Base-by-base conservation (phyloP, 2,888 invertebrate species). In the Sepiola atlantica region DNA sequence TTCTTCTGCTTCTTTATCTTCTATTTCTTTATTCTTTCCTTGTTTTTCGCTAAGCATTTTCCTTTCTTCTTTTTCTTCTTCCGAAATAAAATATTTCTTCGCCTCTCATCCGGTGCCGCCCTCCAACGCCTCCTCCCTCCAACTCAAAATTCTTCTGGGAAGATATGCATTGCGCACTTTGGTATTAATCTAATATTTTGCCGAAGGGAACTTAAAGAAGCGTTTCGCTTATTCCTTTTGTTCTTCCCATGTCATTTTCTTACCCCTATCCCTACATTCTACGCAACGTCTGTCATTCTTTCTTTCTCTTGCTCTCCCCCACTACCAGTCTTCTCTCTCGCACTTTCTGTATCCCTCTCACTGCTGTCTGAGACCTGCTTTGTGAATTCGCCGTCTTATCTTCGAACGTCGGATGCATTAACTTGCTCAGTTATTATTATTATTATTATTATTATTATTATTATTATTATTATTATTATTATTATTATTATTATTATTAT, bases 171-270 rank as follows among this genome's bases (percentile, higher is more conserved):
- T n/a, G 77, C 32, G 77, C 77, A 77, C n/a, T 77, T 77, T 77
- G 77, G 77, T 77, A 77, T 77, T n/a, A n/a, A 77, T 77, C 77
- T 14, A 77, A 77, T 32, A 77, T 77, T 77, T 77, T 77, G 77
- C 77, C 77, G 77, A 77, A 77, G 77, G 77, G 77, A 77, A 77
- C n/a, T 77, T 77, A 32, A 77, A 77, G n/a, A 32, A 77, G 77
- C 32, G 77, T 77, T 77, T 32, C 77, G n/a, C 77, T 77, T 77
- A 12, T 77, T 77, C n/a, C 12, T n/a, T 61, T 77, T 77, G 77
- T n/a, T n/a, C 14, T 77, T 32, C n/a, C 10, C 14, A n/a, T n/a
- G 1, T 32, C 6, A 12, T 14, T n/a, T 45, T 77, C 6, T 77
- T 32, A 45, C 45, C 8, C 45, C 8, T 8, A 45, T 45, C 45